Evolutionary conservation across 2,113 vertebrate genomes (phyloP).

Genomic region (Turnix velox): DNA sequence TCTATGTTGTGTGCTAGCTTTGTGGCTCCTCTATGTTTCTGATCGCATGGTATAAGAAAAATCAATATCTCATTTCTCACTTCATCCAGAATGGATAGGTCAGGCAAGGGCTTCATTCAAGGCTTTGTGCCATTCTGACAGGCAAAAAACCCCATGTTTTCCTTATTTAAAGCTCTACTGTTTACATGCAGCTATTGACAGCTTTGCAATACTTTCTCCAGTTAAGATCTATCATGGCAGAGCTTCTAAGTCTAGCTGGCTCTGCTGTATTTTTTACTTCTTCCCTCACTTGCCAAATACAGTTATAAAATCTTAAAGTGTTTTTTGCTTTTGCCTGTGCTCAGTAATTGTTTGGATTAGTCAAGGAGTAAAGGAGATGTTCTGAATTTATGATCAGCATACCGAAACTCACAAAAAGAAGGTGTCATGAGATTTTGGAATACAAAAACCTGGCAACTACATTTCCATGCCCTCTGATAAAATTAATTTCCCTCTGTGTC

Average conservation of each 20-base stretch:
- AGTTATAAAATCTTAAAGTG: constrained; percentile 36
- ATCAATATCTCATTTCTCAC: constrained; percentile 82
- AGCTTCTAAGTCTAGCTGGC: constrained; percentile 26
- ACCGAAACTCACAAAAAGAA: not conserved
- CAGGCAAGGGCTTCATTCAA: constrained; percentile 65
- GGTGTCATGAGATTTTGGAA: not conserved
- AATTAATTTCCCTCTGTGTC: not conserved
- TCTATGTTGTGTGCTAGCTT: not conserved
- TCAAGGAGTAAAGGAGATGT: not conserved
- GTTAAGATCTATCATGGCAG: constrained; percentile 37
- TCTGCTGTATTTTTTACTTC: not conserved
- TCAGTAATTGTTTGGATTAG: constrained; percentile 25
- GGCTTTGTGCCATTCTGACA: constrained; percentile 59
- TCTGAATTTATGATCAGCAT: not conserved
- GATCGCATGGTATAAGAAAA: constrained; percentile 66
- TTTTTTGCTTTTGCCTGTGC: not conserved
- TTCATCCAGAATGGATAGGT: constrained; percentile 67
- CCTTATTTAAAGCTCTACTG: constrained; percentile 48
- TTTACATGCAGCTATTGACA: constrained; percentile 68
- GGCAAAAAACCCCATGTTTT: constrained; percentile 63
- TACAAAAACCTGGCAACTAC: not conserved
- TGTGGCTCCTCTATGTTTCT: constrained; percentile 64
- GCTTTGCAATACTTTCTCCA: constrained; percentile 51
- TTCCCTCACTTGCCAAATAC: not conserved
- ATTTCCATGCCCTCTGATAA: not conserved